These are phyloP conservation scores for Rhineura floridana DNA, from an alignment of 2,113 vertebrate genomes.

Conservation along the genomic window DNA sequence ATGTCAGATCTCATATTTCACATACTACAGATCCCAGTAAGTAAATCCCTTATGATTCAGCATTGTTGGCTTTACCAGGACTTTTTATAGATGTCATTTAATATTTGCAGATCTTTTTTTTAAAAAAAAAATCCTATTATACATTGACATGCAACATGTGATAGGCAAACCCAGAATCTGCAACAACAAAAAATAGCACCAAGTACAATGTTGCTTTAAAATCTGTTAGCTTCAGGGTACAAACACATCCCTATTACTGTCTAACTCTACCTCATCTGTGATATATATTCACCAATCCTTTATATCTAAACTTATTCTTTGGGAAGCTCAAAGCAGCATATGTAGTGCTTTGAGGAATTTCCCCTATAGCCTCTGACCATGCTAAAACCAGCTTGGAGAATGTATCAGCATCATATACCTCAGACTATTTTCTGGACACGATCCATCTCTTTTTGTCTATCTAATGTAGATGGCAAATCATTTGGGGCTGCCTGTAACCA, in stretches of 20 bases:
- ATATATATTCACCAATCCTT: neutral
- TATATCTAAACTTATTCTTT: neutral
- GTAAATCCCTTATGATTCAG: conserved; percentile 19
- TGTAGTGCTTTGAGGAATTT: neutral
- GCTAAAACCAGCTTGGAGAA: neutral
- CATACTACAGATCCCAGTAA: neutral
- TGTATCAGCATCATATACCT: neutral
- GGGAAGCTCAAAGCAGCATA: neutral
- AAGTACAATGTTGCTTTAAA: neutral
- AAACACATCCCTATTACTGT: neutral
- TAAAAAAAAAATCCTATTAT: neutral
- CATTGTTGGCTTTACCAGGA: neutral
- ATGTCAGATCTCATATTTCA: neutral
- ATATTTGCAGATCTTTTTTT: conserved; percentile 2
- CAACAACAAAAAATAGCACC: neutral
- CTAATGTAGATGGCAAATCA: neutral
- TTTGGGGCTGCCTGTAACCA: neutral
- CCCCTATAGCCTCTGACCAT: neutral
- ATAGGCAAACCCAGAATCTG: neutral
- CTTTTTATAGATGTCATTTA: neutral
- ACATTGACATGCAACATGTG: neutral
- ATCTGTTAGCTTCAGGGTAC: neutral
- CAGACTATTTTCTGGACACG: neutral
- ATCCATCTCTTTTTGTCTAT: neutral
- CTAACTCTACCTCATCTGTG: neutral